phyloP scores from a whole-genome alignment of 2,888 invertebrate species.

The Abrostola tripartita region DNA sequence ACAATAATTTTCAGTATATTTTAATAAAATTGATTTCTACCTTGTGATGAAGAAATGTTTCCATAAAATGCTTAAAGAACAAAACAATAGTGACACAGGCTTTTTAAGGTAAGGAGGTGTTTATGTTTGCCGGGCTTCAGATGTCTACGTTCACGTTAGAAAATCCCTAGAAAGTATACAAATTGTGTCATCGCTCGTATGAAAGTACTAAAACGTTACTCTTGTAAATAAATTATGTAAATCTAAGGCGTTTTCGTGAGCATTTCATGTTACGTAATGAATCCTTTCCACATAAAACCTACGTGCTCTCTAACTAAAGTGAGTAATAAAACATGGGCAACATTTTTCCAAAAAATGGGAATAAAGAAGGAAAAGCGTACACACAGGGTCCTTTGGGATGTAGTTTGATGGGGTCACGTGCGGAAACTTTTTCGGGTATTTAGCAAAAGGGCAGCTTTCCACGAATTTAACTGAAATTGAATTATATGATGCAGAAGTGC shows the following conservation, averaged over 20 bases:
- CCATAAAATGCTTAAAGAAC: too few species aligned
- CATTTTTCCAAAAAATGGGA: slow-evolving; percentile 71
- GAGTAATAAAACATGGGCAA: slow-evolving; percentile 75
- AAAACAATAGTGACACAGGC: too few species aligned
- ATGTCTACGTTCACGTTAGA: background rate
- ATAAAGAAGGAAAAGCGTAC: slow-evolving; percentile 66
- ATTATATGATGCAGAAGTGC: slow-evolving; percentile 61
- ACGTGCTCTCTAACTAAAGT: slow-evolving; percentile 72
- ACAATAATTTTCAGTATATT: too few species aligned
- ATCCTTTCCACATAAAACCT: slow-evolving; percentile 64
- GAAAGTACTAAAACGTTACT: slow-evolving; percentile 40
- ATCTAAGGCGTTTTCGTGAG: slow-evolving; percentile 59
- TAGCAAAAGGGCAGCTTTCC: slow-evolving; percentile 73
- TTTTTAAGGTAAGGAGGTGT: too few species aligned
- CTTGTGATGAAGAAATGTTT: too few species aligned
- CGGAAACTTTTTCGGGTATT: slow-evolving; percentile 81
- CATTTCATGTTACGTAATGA: slow-evolving; percentile 65
- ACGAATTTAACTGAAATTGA: slow-evolving; percentile 72
- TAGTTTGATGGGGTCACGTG: slow-evolving; percentile 83
- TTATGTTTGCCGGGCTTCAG: too few species aligned
- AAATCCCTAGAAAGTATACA: slow-evolving; percentile 18
- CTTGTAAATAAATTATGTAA: slow-evolving; percentile 67
- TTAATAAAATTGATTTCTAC: too few species aligned
- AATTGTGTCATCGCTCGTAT: slow-evolving; percentile 46
- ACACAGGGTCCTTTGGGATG: slow-evolving; percentile 65